Evolutionary conservation across 2,888 invertebrate genomes (phyloP).

Genomic region (Drosophila melanosoma): DNA sequence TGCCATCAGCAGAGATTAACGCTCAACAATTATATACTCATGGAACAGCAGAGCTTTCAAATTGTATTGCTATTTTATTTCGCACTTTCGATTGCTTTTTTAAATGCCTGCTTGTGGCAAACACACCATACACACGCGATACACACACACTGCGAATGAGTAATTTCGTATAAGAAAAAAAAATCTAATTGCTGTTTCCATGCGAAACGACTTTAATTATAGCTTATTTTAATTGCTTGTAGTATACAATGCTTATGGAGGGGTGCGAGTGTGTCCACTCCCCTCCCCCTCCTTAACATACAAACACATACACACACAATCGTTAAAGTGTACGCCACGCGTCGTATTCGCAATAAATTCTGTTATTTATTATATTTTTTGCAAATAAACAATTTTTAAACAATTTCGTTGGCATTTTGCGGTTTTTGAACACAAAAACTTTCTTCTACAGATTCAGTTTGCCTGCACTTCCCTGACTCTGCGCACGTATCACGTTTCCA

Average conservation of each 20-base stretch:
- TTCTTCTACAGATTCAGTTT: slow-evolving; percentile 21
- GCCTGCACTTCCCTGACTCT: not conserved
- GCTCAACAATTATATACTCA: slow-evolving; percentile 7
- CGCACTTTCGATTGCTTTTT: slow-evolving; percentile 25
- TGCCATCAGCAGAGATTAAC: slow-evolving; percentile 11
- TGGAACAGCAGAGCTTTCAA: slow-evolving; percentile 8
- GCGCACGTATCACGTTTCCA: slow-evolving; percentile 63
- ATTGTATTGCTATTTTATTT: slow-evolving; percentile 22
- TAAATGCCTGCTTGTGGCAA: slow-evolving; percentile 45
- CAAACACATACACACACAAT: slow-evolving; percentile 3
- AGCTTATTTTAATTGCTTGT: slow-evolving; percentile 68
- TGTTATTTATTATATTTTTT: not conserved
- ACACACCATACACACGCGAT: not conserved
- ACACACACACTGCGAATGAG: slow-evolving; percentile 44
- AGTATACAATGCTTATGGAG: slow-evolving; percentile 51
- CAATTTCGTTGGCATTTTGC: slow-evolving; percentile 18
- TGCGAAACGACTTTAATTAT: slow-evolving; percentile 69
- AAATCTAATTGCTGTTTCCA: slow-evolving; percentile 62
- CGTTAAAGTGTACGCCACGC: slow-evolving; percentile 48
- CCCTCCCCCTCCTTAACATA: not conserved
- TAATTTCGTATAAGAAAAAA: slow-evolving; percentile 46
- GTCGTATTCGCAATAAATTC: slow-evolving; percentile 61
- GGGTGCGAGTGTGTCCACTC: not conserved
- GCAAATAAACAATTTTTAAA: slow-evolving; percentile 15
- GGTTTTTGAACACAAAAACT: slow-evolving; percentile 27